Evolutionary conservation across 1,140 invertebrate species (phyloP), one percentile per base, ranked within the genome.

Genomic region (Oryctes rhinoceros): DNA sequence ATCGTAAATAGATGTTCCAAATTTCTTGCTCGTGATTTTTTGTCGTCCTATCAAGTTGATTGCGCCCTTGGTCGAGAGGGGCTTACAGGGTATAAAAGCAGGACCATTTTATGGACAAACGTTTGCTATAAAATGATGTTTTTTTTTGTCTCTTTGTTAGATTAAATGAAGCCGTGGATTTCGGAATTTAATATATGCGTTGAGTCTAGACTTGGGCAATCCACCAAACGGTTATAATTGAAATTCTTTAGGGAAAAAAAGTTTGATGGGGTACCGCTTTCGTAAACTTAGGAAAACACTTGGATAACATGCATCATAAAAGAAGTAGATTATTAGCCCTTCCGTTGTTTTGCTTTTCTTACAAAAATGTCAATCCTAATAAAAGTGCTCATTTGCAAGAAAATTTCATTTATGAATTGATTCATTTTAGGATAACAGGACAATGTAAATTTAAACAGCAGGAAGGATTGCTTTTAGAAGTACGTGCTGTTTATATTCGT

Each of bases 1-100:
- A 4, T 59, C 53, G 53, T 59, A 59, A 59, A 59, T 59, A 18
- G 53, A 59, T 15, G 53, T 59, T 59, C 53, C 53, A 18, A 59
- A 15, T 59, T 59, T 59, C n/a, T 59, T 59, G 15, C 53, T 59
- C 15, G 15, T 59, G 53, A 59, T 59, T 59, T 59, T 15, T 59
- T n/a, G n/a, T 59, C 15, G 53, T 59, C 1, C 18, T 18, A 4
- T 18, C 53, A 59, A 18, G 18, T 18, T 59, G 53, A 59, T 59
- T 59, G 53, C 15, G 15, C 15, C 15, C 5, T n/a, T 15, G 15
- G 15, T 10, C 18, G 53, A n/a, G 13, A 4, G 4, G 13, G 10
- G 5, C 53, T 59, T 39, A 7, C 3, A 39, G n/a, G 48, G 53
- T 59, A 18, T 59, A n/a, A 59, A 59, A n/a, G 53, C 15, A n/a